phyloP scores from a whole-genome alignment of 2,888 invertebrate species.

The Beris morrisii region DNA sequence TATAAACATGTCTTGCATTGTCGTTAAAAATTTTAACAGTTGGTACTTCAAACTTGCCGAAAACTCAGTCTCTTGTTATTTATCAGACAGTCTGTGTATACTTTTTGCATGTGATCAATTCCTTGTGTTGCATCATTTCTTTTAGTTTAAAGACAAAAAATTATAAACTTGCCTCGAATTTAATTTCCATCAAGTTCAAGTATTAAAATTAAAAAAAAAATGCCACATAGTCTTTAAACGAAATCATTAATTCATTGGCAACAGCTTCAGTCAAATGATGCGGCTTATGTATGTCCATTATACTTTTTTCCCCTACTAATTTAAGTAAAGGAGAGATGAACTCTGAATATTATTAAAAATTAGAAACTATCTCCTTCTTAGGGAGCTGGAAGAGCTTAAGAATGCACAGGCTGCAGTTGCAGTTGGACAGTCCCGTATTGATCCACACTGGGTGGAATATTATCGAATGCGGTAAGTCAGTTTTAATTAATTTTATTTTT shows the following conservation, averaged over 20 bases:
- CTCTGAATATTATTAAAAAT: background rate
- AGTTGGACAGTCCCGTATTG: slow-evolving; percentile 66
- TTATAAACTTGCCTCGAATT: too few relatives aligned
- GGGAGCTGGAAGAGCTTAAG: slow-evolving; percentile 76
- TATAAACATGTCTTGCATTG: too few relatives aligned
- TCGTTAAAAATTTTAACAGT: too few relatives aligned
- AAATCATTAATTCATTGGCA: background rate
- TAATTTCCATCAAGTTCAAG: too few relatives aligned
- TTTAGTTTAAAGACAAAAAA: too few relatives aligned
- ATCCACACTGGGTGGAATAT: slow-evolving; percentile 87
- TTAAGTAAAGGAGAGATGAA: slow-evolving; percentile 3
- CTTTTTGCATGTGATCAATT: too few relatives aligned
- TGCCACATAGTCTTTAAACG: background rate
- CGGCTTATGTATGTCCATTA: background rate
- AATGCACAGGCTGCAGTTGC: slow-evolving; percentile 62
- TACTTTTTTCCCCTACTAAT: background rate
- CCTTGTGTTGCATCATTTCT: too few relatives aligned
- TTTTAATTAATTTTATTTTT: too few relatives aligned
- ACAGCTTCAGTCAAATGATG: background rate
- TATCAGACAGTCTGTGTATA: too few relatives aligned
- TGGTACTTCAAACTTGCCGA: too few relatives aligned
- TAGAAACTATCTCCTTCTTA: slow-evolving; percentile 60
- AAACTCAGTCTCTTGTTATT: too few relatives aligned
- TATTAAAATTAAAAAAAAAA: too few relatives aligned
- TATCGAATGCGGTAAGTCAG: slow-evolving; percentile 68